These are phyloP conservation scores for Hassar affinis DNA, from an alignment of 2,113 vertebrate species.

Conservation along the genomic window DNA sequence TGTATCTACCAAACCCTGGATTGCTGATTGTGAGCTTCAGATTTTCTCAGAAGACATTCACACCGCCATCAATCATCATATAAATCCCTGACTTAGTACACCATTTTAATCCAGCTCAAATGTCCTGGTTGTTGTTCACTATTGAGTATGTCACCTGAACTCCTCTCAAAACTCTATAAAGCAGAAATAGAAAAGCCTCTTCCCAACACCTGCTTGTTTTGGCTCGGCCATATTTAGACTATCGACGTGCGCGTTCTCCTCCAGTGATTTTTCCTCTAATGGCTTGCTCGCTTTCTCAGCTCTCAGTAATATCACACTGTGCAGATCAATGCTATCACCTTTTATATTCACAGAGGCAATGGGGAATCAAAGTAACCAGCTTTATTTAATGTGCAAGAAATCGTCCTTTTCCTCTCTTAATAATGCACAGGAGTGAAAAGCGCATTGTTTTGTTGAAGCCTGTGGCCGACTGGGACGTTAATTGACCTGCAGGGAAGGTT, in stretches of 20 bases:
- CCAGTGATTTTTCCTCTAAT: constrained; percentile 38
- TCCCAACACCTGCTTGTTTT: constrained; percentile 27
- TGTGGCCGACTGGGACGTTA: not conserved
- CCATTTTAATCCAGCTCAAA: not conserved
- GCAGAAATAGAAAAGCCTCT: not conserved
- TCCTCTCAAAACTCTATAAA: constrained; percentile 8
- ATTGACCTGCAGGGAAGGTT: not conserved
- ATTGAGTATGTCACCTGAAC: not conserved
- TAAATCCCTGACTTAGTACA: not conserved
- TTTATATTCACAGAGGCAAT: constrained; percentile 11
- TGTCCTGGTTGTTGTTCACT: not conserved
- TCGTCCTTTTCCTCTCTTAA: not conserved
- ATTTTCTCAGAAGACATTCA: not conserved
- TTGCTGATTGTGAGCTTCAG: not conserved
- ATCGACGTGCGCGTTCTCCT: constrained; percentile 6
- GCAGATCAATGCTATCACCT: constrained; percentile 37
- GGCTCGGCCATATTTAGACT: constrained; percentile 24
- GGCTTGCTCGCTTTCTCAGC: constrained; percentile 28
- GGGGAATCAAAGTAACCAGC: constrained; percentile 31
- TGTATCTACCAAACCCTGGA: not conserved
- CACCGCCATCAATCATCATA: not conserved
- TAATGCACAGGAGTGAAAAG: not conserved
- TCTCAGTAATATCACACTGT: constrained; percentile 15
- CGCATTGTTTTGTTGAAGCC: not conserved
- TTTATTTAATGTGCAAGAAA: constrained; percentile 21